phyloP scores from a whole-genome alignment of 1,140 invertebrate species.

The Araneus ventricosus region DNA sequence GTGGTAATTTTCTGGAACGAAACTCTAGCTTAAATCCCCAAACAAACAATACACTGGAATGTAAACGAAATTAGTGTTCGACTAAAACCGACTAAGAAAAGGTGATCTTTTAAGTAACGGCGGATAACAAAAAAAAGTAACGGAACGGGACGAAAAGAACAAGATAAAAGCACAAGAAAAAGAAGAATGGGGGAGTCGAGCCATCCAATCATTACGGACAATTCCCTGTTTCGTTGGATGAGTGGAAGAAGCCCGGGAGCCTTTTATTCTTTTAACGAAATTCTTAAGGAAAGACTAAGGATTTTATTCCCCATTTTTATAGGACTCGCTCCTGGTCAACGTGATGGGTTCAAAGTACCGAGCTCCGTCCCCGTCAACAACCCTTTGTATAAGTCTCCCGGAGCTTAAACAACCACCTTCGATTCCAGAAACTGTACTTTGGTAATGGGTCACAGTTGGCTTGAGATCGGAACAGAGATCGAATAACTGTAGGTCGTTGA shows the following conservation, averaged over 20 bases:
- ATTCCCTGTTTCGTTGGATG: constrained; percentile 19
- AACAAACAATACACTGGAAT: constrained; percentile 54
- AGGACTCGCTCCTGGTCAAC: not conserved
- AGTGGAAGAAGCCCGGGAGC: not conserved
- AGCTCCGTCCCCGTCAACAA: constrained; percentile 29
- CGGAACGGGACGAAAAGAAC: not conserved
- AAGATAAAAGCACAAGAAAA: constrained; percentile 19
- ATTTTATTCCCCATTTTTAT: constrained; percentile 45
- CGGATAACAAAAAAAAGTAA: not conserved
- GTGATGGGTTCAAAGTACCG: constrained; percentile 5
- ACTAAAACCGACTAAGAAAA: constrained; percentile 55
- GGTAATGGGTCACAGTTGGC: constrained; percentile 63
- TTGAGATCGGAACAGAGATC: constrained; percentile 45
- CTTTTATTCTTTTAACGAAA: constrained; percentile 63
- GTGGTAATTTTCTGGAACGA: constrained; percentile 45
- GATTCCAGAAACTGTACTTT: constrained; percentile 44
- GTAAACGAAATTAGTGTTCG: constrained; percentile 66
- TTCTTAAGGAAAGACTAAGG: constrained; percentile 40
- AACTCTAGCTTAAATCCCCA: constrained; percentile 48
- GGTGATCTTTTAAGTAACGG: constrained; percentile 62
- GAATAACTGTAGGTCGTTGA: constrained; percentile 59
- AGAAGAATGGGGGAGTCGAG: not conserved
- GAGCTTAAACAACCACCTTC: constrained; percentile 54
- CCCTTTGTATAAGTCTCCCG: constrained; percentile 23
- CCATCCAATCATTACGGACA: constrained; percentile 59